phyloP scores from a whole-genome alignment of 2,797 vertebrate genomes.

The Falco columbarius region DNA sequence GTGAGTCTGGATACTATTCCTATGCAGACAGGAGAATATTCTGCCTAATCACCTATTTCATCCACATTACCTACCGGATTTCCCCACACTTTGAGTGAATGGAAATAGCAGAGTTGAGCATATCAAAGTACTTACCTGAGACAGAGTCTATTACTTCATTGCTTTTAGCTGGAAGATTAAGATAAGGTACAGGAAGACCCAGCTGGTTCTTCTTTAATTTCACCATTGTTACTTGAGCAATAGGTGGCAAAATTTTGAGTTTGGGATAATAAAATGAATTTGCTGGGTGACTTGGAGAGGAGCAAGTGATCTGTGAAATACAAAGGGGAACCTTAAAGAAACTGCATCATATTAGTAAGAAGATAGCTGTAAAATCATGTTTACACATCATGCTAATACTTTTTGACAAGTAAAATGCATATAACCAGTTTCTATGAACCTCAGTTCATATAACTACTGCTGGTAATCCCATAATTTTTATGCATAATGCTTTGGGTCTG shows the following conservation, averaged over 20 bases:
- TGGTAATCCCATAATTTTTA: neutral
- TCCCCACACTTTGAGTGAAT: neutral
- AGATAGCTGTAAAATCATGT: neutral
- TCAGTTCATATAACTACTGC: neutral
- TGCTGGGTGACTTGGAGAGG: slow-evolving; percentile 92
- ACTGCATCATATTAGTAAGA: neutral
- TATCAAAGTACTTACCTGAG: slow-evolving; percentile 82
- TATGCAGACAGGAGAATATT: neutral
- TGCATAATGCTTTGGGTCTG: neutral
- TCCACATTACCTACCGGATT: neutral
- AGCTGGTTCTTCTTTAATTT: slow-evolving; percentile 86
- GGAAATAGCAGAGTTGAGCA: neutral
- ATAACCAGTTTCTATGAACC: neutral
- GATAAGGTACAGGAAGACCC: slow-evolving; percentile 81
- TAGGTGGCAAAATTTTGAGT: slow-evolving; percentile 91
- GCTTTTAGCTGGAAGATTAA: slow-evolving; percentile 81
- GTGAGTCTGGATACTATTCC: neutral
- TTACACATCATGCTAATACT: neutral
- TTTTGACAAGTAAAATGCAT: neutral
- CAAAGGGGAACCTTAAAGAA: neutral
- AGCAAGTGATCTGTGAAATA: slow-evolving; percentile 89
- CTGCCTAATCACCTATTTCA: neutral
- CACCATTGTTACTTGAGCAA: slow-evolving; percentile 88
- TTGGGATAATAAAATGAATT: slow-evolving; percentile 97
- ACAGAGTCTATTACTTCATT: slow-evolving; percentile 88